Conservation (phyloP, 2,888 invertebrate genomes). For the Diplazon laetatorius region DNA sequence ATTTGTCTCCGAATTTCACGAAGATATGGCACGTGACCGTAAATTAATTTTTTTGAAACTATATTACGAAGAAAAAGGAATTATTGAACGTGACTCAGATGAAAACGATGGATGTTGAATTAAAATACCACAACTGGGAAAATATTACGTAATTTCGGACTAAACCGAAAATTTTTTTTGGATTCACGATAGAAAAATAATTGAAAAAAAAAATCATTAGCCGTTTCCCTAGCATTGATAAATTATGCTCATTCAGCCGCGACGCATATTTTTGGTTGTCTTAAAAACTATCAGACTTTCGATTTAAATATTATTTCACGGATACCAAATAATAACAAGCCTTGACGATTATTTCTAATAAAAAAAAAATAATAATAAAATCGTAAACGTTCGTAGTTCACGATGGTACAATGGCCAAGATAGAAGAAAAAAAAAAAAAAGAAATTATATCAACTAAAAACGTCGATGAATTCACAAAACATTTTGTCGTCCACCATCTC, state of each 20-base stretch:
- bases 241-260: neutral
- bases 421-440: constrained; percentile 1
- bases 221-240: too few species aligned
- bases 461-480: constrained; percentile 1
- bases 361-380: neutral
- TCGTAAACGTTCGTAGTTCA: constrained; percentile 8
- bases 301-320: constrained; percentile 29
- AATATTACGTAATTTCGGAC: neutral
- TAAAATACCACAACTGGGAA: neutral
- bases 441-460: neutral
- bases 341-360: neutral
- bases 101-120: neutral
- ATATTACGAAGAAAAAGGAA: neutral
- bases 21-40: constrained; percentile 7
- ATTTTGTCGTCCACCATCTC: neutral
- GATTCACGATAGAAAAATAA: neutral
- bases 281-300: constrained; percentile 62
- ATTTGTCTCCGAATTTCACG: neutral
- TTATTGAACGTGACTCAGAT: neutral
- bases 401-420: neutral
- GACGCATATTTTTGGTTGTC: constrained; percentile 21
- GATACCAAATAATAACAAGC: constrained; percentile 43
- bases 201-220: neutral
- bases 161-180: constrained; percentile 1
- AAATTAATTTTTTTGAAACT: constrained; percentile 19